phyloP scores from a whole-genome alignment of 2,797 vertebrate species.

The Pachyuromys duprasi region DNA sequence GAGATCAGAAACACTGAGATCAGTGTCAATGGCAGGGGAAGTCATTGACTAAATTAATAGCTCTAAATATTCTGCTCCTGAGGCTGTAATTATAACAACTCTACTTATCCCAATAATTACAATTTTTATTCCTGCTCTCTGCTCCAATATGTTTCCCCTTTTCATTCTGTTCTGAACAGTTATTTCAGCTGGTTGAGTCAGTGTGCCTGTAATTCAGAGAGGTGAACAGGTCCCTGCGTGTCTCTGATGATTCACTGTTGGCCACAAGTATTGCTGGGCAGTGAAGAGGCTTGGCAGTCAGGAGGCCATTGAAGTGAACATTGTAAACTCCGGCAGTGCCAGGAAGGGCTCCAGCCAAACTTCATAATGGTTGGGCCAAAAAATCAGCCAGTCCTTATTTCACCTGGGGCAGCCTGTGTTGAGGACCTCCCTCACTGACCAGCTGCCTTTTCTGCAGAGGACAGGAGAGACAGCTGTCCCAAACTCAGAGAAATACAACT shows the following conservation, averaged over 20 bases:
- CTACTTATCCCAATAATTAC: background rate
- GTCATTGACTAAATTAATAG: background rate
- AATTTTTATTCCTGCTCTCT: slow-evolving; percentile 10
- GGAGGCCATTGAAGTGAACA: slow-evolving; percentile 51
- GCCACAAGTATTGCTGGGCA: slow-evolving; percentile 46
- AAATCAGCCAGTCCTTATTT: slow-evolving; percentile 72
- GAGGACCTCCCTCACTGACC: slow-evolving; percentile 15
- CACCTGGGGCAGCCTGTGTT: slow-evolving; percentile 62
- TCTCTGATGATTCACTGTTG: slow-evolving; percentile 71
- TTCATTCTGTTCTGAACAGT: slow-evolving; percentile 17
- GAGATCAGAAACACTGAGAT: background rate
- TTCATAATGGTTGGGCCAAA: slow-evolving; percentile 1
- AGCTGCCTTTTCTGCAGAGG: background rate
- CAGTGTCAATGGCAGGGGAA: background rate
- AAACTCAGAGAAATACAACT: background rate
- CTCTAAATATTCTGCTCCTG: background rate
- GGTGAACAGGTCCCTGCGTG: slow-evolving; percentile 38
- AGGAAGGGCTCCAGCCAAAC: slow-evolving; percentile 58
- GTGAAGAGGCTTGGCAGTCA: slow-evolving; percentile 64
- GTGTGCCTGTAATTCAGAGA: slow-evolving; percentile 57
- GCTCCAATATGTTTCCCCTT: background rate
- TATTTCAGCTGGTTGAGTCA: slow-evolving; percentile 38
- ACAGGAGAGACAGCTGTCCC: background rate
- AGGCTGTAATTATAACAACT: background rate
- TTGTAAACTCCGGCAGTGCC: slow-evolving; percentile 65